These are phyloP conservation scores for Drosophila phalerata DNA, from an alignment of 2,888 invertebrate genomes.

Conservation along the genomic window DNA sequence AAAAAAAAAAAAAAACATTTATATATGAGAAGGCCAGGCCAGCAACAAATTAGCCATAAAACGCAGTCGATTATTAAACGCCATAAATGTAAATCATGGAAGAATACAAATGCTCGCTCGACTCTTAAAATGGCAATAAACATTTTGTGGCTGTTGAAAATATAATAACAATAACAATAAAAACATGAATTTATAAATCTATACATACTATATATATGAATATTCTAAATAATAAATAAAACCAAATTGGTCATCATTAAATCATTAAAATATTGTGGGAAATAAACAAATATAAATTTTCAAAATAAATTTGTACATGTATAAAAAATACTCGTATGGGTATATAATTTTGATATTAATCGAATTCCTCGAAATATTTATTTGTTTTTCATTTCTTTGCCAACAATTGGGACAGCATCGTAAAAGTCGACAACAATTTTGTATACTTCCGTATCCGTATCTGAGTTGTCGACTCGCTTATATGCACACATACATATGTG, in stretches of 20 bases:
- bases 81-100: constrained; percentile 72
- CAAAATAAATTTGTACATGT: background rate
- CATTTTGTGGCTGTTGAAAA: constrained; percentile 46
- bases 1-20: constrained; percentile 2
- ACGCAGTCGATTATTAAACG: constrained; percentile 73
- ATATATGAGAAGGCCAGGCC: constrained; percentile 18
- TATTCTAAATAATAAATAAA: constrained; percentile 26
- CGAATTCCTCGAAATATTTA: constrained; percentile 17
- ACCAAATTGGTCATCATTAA: constrained; percentile 45
- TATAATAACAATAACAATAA: constrained; percentile 40
- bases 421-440: constrained; percentile 24
- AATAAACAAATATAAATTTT: constrained; percentile 15
- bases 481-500: constrained; percentile 1
- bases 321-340: background rate
- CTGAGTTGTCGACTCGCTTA: background rate
- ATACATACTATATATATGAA: background rate
- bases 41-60: constrained; percentile 67
- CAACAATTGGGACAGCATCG: constrained; percentile 8
- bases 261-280: background rate
- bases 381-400: background rate
- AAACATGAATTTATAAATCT: constrained; percentile 7
- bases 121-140: constrained; percentile 51
- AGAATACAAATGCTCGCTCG: constrained; percentile 29
- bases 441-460: constrained; percentile 32
- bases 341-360: constrained; percentile 18